Evolutionary conservation across 2,888 invertebrate species (phyloP).

Genomic region (Lithophane ornitopus): DNA sequence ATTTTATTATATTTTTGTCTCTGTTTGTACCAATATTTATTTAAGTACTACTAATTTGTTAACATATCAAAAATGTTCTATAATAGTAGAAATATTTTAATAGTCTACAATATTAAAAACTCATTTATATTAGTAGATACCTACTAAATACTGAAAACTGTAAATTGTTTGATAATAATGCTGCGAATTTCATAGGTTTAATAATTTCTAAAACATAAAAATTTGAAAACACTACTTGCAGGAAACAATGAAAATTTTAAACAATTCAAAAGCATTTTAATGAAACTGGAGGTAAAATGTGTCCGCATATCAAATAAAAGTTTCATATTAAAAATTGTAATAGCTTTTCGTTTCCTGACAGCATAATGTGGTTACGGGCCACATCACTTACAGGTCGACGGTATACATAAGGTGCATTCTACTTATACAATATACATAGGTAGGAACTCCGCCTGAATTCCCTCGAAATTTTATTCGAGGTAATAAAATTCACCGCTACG

Average conservation of each 20-base stretch:
- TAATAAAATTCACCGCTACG: conserved; percentile 12
- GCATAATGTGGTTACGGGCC: conserved; percentile 24
- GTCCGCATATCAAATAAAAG: conserved; percentile 42
- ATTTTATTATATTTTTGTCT: conserved; percentile 18
- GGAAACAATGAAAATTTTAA: conserved; percentile 1
- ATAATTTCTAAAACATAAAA: not conserved
- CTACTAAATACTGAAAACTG: not conserved
- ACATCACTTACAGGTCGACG: conserved; percentile 34
- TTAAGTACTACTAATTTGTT: not conserved
- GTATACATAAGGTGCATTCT: conserved; percentile 20
- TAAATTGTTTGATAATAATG: not conserved
- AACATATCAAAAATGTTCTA: not conserved
- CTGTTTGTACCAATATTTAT: conserved; percentile 25
- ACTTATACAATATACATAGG: not conserved
- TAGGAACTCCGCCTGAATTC: not conserved
- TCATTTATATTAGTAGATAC: not conserved
- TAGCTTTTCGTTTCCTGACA: conserved; percentile 42
- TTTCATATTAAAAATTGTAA: conserved; percentile 30
- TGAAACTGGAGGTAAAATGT: conserved; percentile 14
- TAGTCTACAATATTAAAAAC: not conserved
- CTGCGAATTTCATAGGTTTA: not conserved
- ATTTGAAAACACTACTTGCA: not conserved
- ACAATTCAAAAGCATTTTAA: conserved; percentile 9
- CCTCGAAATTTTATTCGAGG: conserved; percentile 23
- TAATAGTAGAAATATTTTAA: conserved; percentile 1